phyloP scores from a whole-genome alignment of 2,113 vertebrate species.

The Aphyosemion australe region DNA sequence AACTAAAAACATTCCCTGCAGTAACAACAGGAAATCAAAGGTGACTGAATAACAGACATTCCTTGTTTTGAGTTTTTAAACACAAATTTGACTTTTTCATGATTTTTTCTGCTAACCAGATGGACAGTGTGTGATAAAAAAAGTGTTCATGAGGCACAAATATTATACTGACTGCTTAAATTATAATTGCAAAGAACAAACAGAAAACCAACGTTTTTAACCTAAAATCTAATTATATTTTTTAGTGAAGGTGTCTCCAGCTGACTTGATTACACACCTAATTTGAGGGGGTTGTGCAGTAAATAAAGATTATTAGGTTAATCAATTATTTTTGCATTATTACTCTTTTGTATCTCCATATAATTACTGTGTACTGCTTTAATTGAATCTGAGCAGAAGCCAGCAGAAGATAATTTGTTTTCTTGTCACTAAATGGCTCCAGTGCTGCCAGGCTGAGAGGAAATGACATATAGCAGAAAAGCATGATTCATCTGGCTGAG shows the following conservation, averaged over 20 bases:
- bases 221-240: conserved; percentile 7
- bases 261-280: conserved; percentile 88
- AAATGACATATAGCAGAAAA: conserved; percentile 79
- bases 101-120: no score
- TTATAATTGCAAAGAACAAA: no score
- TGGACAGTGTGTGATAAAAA: no score
- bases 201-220: not conserved
- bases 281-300: conserved; percentile 81
- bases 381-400: conserved; percentile 97
- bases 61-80: no score
- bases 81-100: no score
- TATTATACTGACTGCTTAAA: no score
- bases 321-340: conserved; percentile 98
- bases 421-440: conserved; percentile 94
- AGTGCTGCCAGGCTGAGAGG: conserved; percentile 91
- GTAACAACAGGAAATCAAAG: no score
- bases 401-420: conserved; percentile 98
- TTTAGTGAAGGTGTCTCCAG: conserved; percentile 75
- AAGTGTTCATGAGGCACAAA: no score
- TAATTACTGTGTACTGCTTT: conserved; percentile 93
- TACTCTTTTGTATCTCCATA: conserved; percentile 93
- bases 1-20: no score
- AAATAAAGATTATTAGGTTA: conserved; percentile 98
- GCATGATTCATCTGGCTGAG: conserved; percentile 80
- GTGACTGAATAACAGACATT: no score